Percentiles rank a stretch among this genome's conserved stretches.
Conservation (phyloP, 2,113 vertebrate species). For the Eulacestoma nigropectus region DNA sequence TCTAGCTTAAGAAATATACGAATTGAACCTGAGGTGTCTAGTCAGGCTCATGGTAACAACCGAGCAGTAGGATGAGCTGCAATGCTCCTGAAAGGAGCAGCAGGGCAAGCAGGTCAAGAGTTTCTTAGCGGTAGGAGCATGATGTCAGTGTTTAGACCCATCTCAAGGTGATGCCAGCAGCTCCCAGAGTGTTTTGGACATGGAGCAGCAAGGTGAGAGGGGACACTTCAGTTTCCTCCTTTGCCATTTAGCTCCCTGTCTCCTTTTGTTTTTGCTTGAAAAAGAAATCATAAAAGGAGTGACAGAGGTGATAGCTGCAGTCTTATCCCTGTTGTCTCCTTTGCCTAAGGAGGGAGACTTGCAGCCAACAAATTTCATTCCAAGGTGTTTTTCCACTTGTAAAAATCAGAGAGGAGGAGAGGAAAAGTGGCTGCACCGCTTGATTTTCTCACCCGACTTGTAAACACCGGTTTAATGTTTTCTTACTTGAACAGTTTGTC, state of each 20-base stretch:
- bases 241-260: not conserved
- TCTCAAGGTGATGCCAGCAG: not conserved
- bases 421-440: not conserved
- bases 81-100: not conserved
- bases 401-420: not conserved
- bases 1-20: not conserved
- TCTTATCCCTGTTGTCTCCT: not conserved
- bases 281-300: not conserved
- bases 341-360: not conserved
- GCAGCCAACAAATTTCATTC: not conserved
- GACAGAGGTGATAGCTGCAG: not conserved
- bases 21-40: not conserved
- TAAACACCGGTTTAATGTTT: not conserved
- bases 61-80: not conserved
- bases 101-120: not conserved
- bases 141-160: not conserved
- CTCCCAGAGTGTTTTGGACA: fast-evolving
- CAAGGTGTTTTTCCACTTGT: not conserved
- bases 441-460: not conserved
- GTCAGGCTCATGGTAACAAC: not conserved
- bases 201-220: not conserved
- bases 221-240: not conserved
- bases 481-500: not conserved
- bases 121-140: fast-evolving
- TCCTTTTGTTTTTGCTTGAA: not conserved